Conservation (phyloP, 2,888 invertebrate species). For the Elegia similella region DNA sequence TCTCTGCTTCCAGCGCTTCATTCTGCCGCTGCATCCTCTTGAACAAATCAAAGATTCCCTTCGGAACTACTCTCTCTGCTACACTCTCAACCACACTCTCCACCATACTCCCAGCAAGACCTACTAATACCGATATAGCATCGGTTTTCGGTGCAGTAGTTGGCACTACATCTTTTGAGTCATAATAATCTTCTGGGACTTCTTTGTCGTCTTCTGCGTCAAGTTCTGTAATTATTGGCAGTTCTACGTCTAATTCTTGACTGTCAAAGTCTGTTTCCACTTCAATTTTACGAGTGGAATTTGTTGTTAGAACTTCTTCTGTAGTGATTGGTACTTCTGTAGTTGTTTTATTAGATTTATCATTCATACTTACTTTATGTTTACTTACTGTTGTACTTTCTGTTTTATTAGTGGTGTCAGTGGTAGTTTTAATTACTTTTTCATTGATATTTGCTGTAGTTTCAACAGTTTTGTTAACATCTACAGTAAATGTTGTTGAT, state of each 20-base stretch:
- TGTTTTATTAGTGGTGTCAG: slow-evolving; percentile 16
- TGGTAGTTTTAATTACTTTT: slow-evolving; percentile 29
- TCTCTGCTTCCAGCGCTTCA: slow-evolving; percentile 70
- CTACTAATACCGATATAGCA: slow-evolving; percentile 68
- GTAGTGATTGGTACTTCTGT: slow-evolving; percentile 20
- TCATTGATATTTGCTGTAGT: background rate
- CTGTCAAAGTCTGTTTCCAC: slow-evolving; percentile 30
- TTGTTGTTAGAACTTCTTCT: slow-evolving; percentile 30
- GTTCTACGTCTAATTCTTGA: slow-evolving; percentile 44
- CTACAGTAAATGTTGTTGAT: background rate
- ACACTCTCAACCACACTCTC: slow-evolving; percentile 71
- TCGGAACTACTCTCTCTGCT: slow-evolving; percentile 71
- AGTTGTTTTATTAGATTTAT: slow-evolving; percentile 16
- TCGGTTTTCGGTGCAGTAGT: slow-evolving; percentile 68
- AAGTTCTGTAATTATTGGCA: slow-evolving; percentile 62
- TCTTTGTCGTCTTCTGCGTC: slow-evolving; percentile 57
- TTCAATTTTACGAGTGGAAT: slow-evolving; percentile 29
- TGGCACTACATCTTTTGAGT: slow-evolving; percentile 65
- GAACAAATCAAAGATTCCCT: slow-evolving; percentile 66
- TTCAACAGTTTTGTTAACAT: background rate
- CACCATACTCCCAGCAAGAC: slow-evolving; percentile 71
- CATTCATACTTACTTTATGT: slow-evolving; percentile 5
- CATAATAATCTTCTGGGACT: slow-evolving; percentile 73
- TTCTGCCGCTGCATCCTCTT: slow-evolving; percentile 73
- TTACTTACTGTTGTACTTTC: slow-evolving; percentile 10